phyloP scores from a whole-genome alignment of 1,140 invertebrate genomes.

The Papilio aristodemus region DNA sequence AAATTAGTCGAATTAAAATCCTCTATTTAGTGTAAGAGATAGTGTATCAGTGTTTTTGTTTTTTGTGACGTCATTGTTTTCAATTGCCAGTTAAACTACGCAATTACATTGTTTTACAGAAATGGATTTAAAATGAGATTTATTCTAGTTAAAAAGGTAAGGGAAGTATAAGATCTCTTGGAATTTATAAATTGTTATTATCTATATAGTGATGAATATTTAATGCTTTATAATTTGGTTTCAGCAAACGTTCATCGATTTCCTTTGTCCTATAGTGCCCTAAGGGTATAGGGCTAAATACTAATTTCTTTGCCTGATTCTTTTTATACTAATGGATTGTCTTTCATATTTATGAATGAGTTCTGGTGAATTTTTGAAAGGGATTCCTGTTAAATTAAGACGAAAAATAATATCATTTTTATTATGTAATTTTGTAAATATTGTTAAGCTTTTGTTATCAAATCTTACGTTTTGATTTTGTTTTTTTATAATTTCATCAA shows the following conservation, averaged over 20 bases:
- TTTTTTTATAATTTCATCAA: not conserved
- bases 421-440: constrained; percentile 15
- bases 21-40: constrained; percentile 47
- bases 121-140: constrained; percentile 79
- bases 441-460: not conserved
- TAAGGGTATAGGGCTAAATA: constrained; percentile 18
- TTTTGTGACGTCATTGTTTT: constrained; percentile 79
- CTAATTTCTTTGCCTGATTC: not conserved
- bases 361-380: not conserved
- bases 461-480: not conserved
- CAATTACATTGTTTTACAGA: constrained; percentile 75
- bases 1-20: constrained; percentile 21
- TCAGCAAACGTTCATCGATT: constrained; percentile 64
- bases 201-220: not conserved
- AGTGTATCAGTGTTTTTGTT: constrained; percentile 61
- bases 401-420: not conserved
- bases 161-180: constrained; percentile 38
- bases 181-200: not conserved
- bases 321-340: not conserved
- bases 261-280: constrained; percentile 74
- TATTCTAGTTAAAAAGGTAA: constrained; percentile 73
- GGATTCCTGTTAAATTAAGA: not conserved
- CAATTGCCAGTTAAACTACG: constrained; percentile 78
- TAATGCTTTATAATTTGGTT: constrained; percentile 2
- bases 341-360: not conserved